Conservation (phyloP, 1,140 invertebrate species). For the Grapholita molesta region DNA sequence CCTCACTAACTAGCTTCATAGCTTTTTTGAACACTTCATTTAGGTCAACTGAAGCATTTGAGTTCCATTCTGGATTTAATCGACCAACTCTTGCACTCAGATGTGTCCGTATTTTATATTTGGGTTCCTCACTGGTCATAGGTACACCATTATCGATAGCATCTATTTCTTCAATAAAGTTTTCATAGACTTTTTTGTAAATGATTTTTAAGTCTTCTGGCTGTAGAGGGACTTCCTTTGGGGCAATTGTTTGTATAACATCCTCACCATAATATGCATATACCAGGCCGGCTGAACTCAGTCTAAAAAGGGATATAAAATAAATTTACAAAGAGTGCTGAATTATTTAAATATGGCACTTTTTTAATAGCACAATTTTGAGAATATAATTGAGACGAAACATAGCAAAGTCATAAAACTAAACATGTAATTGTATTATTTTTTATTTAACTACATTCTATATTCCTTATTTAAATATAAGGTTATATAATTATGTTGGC, state of each 20-base stretch:
- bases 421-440: too few relatives aligned
- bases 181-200: slow-evolving; percentile 93
- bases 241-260: slow-evolving; percentile 81
- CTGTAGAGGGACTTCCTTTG: slow-evolving; percentile 74
- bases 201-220: slow-evolving; percentile 79
- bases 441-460: too few relatives aligned
- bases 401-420: too few relatives aligned
- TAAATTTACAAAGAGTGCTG: slow-evolving; percentile 14
- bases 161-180: slow-evolving; percentile 96
- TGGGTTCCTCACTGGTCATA: slow-evolving; percentile 86
- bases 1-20: slow-evolving; percentile 86
- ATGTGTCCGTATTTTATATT: slow-evolving; percentile 89
- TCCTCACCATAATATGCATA: slow-evolving; percentile 94
- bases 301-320: slow-evolving; percentile 74
- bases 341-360: too few relatives aligned
- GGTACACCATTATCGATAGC: slow-evolving; percentile 97
- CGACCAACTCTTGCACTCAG: slow-evolving; percentile 86
- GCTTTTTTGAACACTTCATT: slow-evolving; percentile 86
- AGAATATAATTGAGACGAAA: too few relatives aligned
- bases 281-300: slow-evolving; percentile 97
- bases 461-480: too few relatives aligned
- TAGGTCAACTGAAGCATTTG: slow-evolving; percentile 73
- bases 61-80: slow-evolving; percentile 95
- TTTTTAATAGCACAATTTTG: too few relatives aligned
- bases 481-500: too few relatives aligned